phyloP scores from a whole-genome alignment of 2,888 invertebrate species.

The Drosophila percnosoma region DNA sequence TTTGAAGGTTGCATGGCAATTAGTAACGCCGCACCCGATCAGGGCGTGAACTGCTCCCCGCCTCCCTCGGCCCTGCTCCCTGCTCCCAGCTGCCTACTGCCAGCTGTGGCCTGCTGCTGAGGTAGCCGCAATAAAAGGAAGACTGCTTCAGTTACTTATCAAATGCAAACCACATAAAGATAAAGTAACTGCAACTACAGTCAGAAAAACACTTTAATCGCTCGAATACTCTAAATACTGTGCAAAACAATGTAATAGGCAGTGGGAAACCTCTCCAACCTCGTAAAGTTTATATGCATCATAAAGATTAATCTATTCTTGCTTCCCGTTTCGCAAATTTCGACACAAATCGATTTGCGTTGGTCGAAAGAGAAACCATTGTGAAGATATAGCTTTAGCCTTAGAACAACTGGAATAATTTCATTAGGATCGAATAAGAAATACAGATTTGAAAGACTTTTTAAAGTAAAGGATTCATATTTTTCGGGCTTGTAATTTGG shows the following conservation, averaged over 20 bases:
- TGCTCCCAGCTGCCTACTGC: neutral
- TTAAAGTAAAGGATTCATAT: neutral
- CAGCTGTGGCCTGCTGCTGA: slow-evolving; percentile 2
- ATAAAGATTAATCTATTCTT: neutral
- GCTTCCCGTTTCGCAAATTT: neutral
- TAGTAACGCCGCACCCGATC: slow-evolving; percentile 60
- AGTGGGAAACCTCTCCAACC: neutral
- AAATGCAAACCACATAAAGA: slow-evolving; percentile 44
- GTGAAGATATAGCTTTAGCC: neutral
- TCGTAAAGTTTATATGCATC: neutral
- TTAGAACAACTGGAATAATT: neutral
- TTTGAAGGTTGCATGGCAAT: slow-evolving; percentile 76
- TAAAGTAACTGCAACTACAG: slow-evolving; percentile 26
- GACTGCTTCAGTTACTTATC: slow-evolving; percentile 41
- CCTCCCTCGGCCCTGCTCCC: too few relatives aligned
- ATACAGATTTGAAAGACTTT: neutral
- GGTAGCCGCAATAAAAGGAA: slow-evolving; percentile 8
- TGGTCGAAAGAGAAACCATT: neutral
- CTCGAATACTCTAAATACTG: neutral
- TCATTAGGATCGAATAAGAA: neutral
- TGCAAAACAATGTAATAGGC: neutral
- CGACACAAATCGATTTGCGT: neutral
- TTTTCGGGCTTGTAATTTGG: neutral
- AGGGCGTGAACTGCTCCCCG: slow-evolving; percentile 6
- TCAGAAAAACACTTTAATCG: neutral